Percentiles rank a stretch among this genome's conserved stretches.
phyloP scores from a whole-genome alignment of 2,797 vertebrate genomes.

The Mustela erminea region DNA sequence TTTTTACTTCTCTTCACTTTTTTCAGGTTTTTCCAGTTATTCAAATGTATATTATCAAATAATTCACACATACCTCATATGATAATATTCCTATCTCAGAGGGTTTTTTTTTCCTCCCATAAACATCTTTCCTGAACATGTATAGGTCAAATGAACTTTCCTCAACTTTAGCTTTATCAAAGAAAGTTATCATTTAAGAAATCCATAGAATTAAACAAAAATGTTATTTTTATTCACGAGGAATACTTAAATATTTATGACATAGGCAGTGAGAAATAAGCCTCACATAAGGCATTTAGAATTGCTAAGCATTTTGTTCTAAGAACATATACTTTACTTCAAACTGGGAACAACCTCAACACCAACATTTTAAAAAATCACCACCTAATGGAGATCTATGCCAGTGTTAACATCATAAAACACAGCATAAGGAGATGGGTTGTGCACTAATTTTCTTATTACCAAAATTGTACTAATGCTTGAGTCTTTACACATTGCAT shows the following conservation, averaged over 20 bases:
- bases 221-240: neutral
- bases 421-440: neutral
- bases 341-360: neutral
- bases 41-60: neutral
- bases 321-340: neutral
- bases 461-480: neutral
- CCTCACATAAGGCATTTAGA: accelerated
- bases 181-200: neutral
- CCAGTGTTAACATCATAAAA: neutral
- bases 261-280: neutral
- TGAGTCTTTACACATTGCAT: neutral
- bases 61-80: neutral
- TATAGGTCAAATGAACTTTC: neutral
- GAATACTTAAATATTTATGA: neutral
- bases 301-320: neutral
- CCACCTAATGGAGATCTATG: neutral
- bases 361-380: neutral
- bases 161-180: neutral
- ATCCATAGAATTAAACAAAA: neutral
- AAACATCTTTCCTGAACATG: neutral
- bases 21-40: neutral
- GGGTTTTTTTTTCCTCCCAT: neutral
- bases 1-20: neutral
- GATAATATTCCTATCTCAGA: neutral
- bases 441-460: neutral